Percentiles rank a stretch among this genome's conserved stretches.
Conservation (phyloP, 2,888 invertebrate genomes). For the Clistopyga incitator region DNA sequence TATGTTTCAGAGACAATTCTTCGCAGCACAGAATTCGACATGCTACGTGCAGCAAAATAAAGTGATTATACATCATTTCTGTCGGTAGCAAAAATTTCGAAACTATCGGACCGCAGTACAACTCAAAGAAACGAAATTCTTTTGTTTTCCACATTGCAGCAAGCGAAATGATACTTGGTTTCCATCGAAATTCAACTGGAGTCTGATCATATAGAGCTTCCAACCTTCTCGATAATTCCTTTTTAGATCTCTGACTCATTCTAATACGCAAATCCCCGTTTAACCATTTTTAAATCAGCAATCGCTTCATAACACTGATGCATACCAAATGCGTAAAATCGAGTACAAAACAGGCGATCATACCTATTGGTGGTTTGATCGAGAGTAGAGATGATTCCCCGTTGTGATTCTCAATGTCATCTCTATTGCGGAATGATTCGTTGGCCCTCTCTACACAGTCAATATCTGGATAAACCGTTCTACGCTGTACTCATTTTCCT, state of each 20-base stretch:
- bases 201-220: constrained; percentile 25
- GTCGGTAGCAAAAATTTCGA: constrained; percentile 62
- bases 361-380: constrained; percentile 40
- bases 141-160: constrained; percentile 71
- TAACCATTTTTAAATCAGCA: constrained; percentile 40
- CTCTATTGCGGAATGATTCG: no score
- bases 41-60: no score
- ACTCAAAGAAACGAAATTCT: constrained; percentile 69
- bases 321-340: constrained; percentile 67
- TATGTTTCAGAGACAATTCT: no score
- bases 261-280: neutral
- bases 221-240: constrained; percentile 16
- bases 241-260: neutral
- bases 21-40: no score
- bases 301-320: constrained; percentile 57
- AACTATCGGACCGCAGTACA: constrained; percentile 72
- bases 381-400: constrained; percentile 33
- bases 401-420: constrained; percentile 50
- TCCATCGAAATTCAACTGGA: constrained; percentile 72
- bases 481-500: no score
- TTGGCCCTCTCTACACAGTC: no score
- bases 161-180: constrained; percentile 56
- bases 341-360: constrained; percentile 49
- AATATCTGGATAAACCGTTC: no score
- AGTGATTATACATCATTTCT: no score